Evolutionary conservation across 2,113 vertebrate species (phyloP), one percentile per base, ranked within the genome.

Genomic region (Odocoileus virginianus): DNA sequence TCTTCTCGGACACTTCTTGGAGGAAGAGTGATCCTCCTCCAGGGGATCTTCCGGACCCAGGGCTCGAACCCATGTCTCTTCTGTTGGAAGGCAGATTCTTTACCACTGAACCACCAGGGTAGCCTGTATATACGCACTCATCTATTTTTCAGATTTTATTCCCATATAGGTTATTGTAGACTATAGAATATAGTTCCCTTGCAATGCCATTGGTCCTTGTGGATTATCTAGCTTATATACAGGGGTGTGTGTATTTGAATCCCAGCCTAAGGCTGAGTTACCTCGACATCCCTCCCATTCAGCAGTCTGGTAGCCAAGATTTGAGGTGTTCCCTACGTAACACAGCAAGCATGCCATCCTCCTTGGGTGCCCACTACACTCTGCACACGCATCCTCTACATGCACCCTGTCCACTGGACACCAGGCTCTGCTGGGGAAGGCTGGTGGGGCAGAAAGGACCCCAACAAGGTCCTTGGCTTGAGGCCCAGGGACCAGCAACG

Each of bases 111-210:
- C 64, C 33, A 19, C 33, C 64, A 19, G 64, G 64, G 17, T 10
- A 2, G 61, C 8, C 33, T 36, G 33, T 21, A 17, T 5, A 10
- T 5, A 11, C 0, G 1, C 27, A 17, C 0, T 1, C 43, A 47
- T 30, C 25, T 28, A 4, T 28, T 30, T 17, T 28, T 28, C 25
- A 78, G 27, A 17, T 5, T 30, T 16, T 17, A 16, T 17, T 45
- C 43, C 74, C 74, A 45, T 28, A 2, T 1, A 47, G 76, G 43
- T 30, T 45, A 5, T 16, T 47, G 17, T 3, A 5, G 76, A 19
- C 43, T 5, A 1, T 5, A 10, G 27, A 28, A 5, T 10, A 30
- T 1, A 30, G 28, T 2, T 10, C 27, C 45, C 27, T 30, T 19
- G 27, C 76, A 30, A 0, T 30, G 28, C 45, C 1, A 0, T 11